Conservation (phyloP, 2,797 vertebrate species). For the Halcyon leucocephala region DNA sequence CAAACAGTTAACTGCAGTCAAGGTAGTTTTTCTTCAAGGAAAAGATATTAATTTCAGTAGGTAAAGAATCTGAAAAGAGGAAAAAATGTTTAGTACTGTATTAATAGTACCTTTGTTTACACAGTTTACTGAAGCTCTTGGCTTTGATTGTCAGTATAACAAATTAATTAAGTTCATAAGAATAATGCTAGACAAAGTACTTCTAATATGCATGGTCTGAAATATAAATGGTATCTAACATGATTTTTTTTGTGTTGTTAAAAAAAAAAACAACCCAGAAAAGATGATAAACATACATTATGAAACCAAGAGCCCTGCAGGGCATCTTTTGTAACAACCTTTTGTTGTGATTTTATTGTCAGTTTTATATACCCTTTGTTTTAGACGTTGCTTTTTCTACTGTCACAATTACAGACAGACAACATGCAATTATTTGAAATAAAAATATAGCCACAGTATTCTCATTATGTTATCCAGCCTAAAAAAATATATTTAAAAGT, state of each 20-base stretch:
- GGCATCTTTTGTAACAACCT: slow-evolving; percentile 25
- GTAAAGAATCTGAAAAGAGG: not conserved
- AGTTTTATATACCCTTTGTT: slow-evolving; percentile 44
- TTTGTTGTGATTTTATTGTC: slow-evolving; percentile 21
- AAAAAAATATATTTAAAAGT: not conserved
- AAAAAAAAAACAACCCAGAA: not conserved
- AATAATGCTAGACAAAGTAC: not conserved
- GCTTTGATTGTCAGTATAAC: not conserved
- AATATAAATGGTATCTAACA: not conserved
- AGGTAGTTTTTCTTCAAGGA: not conserved
- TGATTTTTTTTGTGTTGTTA: not conserved
- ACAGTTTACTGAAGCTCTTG: not conserved
- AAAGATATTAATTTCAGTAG: not conserved
- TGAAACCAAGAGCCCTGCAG: not conserved
- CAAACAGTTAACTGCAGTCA: not conserved
- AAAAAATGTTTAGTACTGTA: not conserved
- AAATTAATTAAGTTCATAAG: not conserved
- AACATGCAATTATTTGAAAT: slow-evolving; percentile 53
- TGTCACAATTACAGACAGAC: slow-evolving; percentile 32
- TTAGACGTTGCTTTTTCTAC: slow-evolving; percentile 22
- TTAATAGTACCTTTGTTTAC: not conserved
- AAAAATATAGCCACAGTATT: slow-evolving; percentile 38
- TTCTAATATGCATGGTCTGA: not conserved
- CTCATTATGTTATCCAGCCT: slow-evolving; percentile 16
- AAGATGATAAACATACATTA: not conserved